phyloP scores from a whole-genome alignment of 2,113 vertebrate genomes.

The Emydura subglobosa region DNA sequence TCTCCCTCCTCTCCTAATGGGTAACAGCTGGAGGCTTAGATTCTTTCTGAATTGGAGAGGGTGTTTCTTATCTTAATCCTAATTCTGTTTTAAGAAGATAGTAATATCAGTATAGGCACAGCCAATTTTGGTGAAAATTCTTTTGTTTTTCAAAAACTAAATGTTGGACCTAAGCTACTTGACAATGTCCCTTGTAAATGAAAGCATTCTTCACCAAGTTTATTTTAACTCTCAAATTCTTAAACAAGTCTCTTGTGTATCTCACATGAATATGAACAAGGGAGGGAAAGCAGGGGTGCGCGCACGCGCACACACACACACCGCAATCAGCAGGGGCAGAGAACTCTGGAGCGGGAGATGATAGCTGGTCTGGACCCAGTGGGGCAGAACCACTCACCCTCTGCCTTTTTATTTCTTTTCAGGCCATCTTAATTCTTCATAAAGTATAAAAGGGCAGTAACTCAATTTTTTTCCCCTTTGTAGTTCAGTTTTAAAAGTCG shows the following conservation, averaged over 20 bases:
- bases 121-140: background rate
- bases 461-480: background rate
- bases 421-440: background rate
- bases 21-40: background rate
- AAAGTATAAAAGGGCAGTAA: background rate
- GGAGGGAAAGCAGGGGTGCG: too few relatives aligned
- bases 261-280: background rate
- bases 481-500: background rate
- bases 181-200: background rate
- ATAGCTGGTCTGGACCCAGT: too few relatives aligned
- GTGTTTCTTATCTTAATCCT: background rate
- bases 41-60: background rate
- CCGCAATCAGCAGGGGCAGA: too few relatives aligned
- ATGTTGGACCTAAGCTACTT: background rate
- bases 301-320: too few relatives aligned
- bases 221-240: background rate
- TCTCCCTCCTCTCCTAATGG: too few relatives aligned
- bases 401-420: background rate
- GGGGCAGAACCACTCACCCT: background rate
- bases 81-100: background rate
- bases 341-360: too few relatives aligned
- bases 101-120: background rate
- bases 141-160: background rate
- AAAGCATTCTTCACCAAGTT: background rate
- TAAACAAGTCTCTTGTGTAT: background rate